These are phyloP conservation scores for Zelleria hepariella DNA, from an alignment of 2,888 invertebrate species.

Conservation along the genomic window DNA sequence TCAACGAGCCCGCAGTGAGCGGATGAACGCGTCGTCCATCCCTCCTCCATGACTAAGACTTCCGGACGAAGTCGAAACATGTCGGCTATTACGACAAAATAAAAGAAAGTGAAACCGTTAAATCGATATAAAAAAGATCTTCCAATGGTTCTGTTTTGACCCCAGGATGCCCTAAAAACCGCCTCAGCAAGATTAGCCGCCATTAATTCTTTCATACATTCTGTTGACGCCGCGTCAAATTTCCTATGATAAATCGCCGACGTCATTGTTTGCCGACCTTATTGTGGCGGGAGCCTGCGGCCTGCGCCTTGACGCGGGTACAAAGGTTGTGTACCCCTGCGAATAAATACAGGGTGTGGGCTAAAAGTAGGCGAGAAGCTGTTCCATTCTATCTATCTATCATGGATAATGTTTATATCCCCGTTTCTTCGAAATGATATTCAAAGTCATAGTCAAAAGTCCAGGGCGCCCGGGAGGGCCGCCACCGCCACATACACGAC, in stretches of 20 bases:
- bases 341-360: background rate
- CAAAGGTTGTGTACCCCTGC: background rate
- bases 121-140: background rate
- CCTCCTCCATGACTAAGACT: too few relatives aligned
- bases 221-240: constrained; percentile 3
- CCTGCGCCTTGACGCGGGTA: background rate
- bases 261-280: constrained; percentile 4
- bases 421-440: too few relatives aligned
- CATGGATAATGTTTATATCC: too few relatives aligned
- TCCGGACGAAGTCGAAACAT: too few relatives aligned
- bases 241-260: constrained; percentile 5
- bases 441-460: too few relatives aligned
- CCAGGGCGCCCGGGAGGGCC: too few relatives aligned
- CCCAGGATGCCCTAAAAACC: background rate
- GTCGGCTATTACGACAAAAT: too few relatives aligned
- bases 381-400: background rate
- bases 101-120: too few relatives aligned
- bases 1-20: too few relatives aligned
- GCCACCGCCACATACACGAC: too few relatives aligned
- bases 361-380: background rate
- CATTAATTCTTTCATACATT: constrained; percentile 5
- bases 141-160: background rate
- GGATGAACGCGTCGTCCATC: too few relatives aligned
- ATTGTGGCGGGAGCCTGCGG: background rate
- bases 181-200: background rate